A percentile compares a stretch with the other conserved stretches of the same genome.
Evolutionary conservation across 2,888 invertebrate species (phyloP).

Genomic region (Melanostoma mellinum): DNA sequence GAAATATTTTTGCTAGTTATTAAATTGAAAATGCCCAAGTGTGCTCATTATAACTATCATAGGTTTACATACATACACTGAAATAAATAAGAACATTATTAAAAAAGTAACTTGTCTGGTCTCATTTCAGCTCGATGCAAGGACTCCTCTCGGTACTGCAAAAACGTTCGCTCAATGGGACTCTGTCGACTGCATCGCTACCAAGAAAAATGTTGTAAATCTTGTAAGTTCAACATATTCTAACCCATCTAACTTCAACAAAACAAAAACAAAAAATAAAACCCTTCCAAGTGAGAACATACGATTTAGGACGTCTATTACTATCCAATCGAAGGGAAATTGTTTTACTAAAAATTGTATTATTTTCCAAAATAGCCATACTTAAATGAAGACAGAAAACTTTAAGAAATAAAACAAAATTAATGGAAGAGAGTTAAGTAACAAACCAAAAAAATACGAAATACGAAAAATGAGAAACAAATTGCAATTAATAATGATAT

Average conservation of each 20-base stretch:
- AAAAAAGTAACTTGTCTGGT: conserved; percentile 22
- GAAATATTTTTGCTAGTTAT: too few relatives aligned
- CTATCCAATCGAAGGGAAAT: too few relatives aligned
- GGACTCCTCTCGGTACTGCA: conserved; percentile 92
- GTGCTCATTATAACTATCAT: too few relatives aligned
- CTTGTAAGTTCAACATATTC: conserved; percentile 84
- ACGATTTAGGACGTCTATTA: neutral
- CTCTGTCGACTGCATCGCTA: conserved; percentile 93
- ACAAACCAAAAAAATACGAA: conserved; percentile 23
- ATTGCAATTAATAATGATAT: conserved; percentile 69
- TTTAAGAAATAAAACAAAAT: conserved; percentile 13
- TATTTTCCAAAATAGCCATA: conserved; percentile 19
- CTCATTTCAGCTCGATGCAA: conserved; percentile 85
- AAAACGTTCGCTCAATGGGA: conserved; percentile 93
- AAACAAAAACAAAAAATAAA: conserved; percentile 48
- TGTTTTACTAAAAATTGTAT: too few relatives aligned
- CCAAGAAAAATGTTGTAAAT: conserved; percentile 93
- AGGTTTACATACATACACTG: neutral
- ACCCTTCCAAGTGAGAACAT: conserved; percentile 49
- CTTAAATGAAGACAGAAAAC: conserved; percentile 36
- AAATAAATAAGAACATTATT: neutral
- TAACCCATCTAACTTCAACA: conserved; percentile 54
- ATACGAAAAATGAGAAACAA: conserved; percentile 45
- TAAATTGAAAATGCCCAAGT: too few relatives aligned
- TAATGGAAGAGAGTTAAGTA: conserved; percentile 33